phyloP scores from a whole-genome alignment of 2,888 invertebrate species.

The Taphrorychus bicolor region DNA sequence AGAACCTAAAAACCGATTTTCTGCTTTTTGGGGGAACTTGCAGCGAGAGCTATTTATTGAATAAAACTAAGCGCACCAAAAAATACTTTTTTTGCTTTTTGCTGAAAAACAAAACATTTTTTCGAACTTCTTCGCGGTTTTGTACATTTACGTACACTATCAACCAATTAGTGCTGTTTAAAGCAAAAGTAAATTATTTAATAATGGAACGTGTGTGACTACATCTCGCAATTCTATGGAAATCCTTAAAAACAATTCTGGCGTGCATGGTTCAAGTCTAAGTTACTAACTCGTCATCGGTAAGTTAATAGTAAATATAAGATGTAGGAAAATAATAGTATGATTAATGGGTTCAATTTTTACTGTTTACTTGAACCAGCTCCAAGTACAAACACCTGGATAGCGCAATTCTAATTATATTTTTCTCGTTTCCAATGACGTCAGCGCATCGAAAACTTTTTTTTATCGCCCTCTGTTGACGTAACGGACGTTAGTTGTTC shows the following conservation, averaged over 20 bases:
- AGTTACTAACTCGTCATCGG: not conserved
- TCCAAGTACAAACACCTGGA: constrained; percentile 36
- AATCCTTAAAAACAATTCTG: not conserved
- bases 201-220: too few relatives aligned
- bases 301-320: constrained; percentile 3
- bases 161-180: too few relatives aligned
- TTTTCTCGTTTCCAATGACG: constrained; percentile 8
- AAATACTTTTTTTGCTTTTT: too few relatives aligned
- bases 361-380: constrained; percentile 31
- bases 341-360: constrained; percentile 25
- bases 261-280: not conserved
- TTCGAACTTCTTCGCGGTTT: too few relatives aligned
- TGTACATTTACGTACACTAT: too few relatives aligned
- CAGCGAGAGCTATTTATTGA: too few relatives aligned
- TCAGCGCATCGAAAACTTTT: constrained; percentile 7
- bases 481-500: too few relatives aligned
- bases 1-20: too few relatives aligned
- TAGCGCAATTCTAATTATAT: constrained; percentile 25
- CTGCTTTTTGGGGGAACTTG: too few relatives aligned
- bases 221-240: not conserved
- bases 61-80: too few relatives aligned
- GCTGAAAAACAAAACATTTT: too few relatives aligned
- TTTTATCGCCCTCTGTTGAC: not conserved
- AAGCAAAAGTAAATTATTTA: too few relatives aligned
- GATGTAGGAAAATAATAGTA: constrained; percentile 9